Evolutionary conservation across 2,888 invertebrate genomes (phyloP).

Genomic region (Drosophila anomalata): DNA sequence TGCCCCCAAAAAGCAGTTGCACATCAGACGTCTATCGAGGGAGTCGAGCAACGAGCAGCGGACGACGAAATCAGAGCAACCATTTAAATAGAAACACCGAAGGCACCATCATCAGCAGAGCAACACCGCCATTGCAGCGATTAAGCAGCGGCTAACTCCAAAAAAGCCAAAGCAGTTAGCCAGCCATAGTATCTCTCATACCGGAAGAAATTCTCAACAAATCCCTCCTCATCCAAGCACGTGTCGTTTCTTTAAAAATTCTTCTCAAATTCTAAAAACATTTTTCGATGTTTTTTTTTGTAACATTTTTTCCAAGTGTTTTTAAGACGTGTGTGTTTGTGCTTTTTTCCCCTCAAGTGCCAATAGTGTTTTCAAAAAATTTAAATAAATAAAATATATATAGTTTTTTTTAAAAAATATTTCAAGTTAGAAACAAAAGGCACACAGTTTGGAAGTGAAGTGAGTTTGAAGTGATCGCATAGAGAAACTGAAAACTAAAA

Average conservation of each 20-base stretch:
- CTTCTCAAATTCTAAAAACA: background rate
- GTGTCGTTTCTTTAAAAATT: conserved; percentile 4
- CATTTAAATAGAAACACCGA: background rate
- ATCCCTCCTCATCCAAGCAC: conserved; percentile 8
- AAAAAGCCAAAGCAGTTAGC: conserved; percentile 18
- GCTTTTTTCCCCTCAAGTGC: conserved; percentile 45
- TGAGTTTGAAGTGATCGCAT: conserved; percentile 24
- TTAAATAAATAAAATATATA: background rate
- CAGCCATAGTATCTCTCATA: conserved; percentile 2
- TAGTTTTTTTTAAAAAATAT: conserved; percentile 2
- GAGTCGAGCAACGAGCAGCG: conserved; percentile 55
- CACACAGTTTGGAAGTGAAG: conserved; percentile 45
- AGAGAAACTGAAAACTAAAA: background rate
- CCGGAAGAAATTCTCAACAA: background rate
- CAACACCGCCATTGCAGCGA: conserved; percentile 12
- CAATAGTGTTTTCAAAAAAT: conserved; percentile 30
- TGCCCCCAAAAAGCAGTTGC: conserved; percentile 68
- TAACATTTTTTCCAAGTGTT: conserved; percentile 43
- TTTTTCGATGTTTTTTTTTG: background rate
- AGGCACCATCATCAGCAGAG: conserved; percentile 21
- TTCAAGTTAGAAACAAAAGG: conserved; percentile 55
- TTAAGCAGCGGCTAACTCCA: conserved; percentile 21
- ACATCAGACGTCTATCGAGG: conserved; percentile 74
- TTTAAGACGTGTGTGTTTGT: conserved; percentile 41
- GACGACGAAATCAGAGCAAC: conserved; percentile 11